phyloP scores from a whole-genome alignment of 2,888 invertebrate species.

The Meiosimyza platycephala region DNA sequence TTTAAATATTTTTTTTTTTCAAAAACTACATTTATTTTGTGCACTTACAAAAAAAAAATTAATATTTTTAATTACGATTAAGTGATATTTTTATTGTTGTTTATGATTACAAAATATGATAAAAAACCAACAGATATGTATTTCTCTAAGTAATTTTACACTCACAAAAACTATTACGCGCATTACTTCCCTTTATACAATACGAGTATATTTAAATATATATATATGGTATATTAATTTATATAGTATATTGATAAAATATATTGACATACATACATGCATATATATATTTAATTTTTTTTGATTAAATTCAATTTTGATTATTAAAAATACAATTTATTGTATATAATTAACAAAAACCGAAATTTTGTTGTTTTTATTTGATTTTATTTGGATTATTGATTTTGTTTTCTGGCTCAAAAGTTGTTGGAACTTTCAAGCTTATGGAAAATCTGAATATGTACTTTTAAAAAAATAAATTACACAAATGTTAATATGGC shows the following conservation, averaged over 20 bases:
- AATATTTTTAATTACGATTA: slow-evolving; percentile 23
- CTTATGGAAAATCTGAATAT: too few species aligned
- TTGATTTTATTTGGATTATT: slow-evolving; percentile 9
- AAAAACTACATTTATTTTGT: slow-evolving; percentile 19
- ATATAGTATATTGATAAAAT: neutral
- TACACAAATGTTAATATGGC: too few species aligned
- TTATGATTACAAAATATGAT: slow-evolving; percentile 2
- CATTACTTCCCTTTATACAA: slow-evolving; percentile 29
- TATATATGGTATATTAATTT: neutral
- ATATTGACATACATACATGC: slow-evolving; percentile 15
- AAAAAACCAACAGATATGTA: neutral
- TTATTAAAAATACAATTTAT: slow-evolving; percentile 31
- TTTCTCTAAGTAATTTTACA: slow-evolving; percentile 30
- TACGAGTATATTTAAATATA: slow-evolving; percentile 6
- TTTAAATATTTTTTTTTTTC: slow-evolving; percentile 24
- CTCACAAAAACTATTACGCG: slow-evolving; percentile 15
- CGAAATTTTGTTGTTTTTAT: slow-evolving; percentile 28
- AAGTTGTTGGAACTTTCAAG: too few species aligned
- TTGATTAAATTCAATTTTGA: slow-evolving; percentile 21
- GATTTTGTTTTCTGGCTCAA: neutral
- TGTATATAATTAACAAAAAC: slow-evolving; percentile 33
- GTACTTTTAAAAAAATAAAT: too few species aligned
- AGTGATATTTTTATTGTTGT: slow-evolving; percentile 27
- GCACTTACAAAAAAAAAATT: slow-evolving; percentile 12
- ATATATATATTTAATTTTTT: slow-evolving; percentile 15